Evolutionary conservation across 2,797 vertebrate species (phyloP), one percentile per base, ranked within the genome.

Genomic region (Alfaro cultratus): DNA sequence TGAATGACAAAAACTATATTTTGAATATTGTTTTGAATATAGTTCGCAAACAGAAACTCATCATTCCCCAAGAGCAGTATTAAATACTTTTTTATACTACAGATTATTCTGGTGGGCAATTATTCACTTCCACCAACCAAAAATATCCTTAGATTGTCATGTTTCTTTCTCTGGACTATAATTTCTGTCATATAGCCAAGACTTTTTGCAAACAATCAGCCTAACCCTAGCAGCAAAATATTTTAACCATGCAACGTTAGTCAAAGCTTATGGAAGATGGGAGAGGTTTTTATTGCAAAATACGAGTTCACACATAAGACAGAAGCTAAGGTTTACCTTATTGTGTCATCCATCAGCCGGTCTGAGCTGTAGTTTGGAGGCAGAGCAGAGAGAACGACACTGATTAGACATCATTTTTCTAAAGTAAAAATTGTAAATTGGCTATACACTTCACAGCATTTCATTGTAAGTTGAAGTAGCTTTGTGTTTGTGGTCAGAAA

Each of bases 281-380:
- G 31, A 21, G 60, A 36, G 18, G 2, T 64, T 64, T 34, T 31
- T 13, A 31, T 15, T 21, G 36, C 64, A 68, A 41, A 53, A 41
- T 23, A 68, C 1, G 0, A 26, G 3, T 41, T 41, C 64, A 41
- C 0, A 9, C 4, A n/a, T 4, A 72, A 16, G 51, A 57, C 31
- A 18, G 55, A 79, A 55, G 74, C 74, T 3, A 51, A 60, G 26
- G 47, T 96, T 94, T 96, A 99, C 98, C 98, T 99, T 97, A 99
- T 99, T 90, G 98, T 98, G 92, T 99, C 98, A 93, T 99, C 98
- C 95, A 99, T 98, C 93, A 99, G 95, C 85, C 98, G 97, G 94
- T 99, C 98, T 36, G 98, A 99, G 92, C 98, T 99, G 93, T 51
- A 90, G 39, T 80, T 60, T 76, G 39, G 16, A 41, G 73, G 75